These are phyloP conservation scores for Linnaemya vulpina DNA, from an alignment of 2,888 invertebrate species.

Conservation along the genomic window DNA sequence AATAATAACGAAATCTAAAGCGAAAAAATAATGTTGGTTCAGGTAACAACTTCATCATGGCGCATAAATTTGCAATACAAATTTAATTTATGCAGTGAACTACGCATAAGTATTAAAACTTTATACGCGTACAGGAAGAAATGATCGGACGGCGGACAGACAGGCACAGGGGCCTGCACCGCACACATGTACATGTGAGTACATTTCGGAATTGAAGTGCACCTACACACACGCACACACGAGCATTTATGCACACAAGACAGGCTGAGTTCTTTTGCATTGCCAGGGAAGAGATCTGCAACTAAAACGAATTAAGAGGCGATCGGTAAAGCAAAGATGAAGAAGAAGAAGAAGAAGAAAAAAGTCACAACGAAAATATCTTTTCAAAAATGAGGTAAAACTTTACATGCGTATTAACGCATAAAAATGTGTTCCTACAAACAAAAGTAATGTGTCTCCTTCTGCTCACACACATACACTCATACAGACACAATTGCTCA, in stretches of 20 bases:
- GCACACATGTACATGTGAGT: conserved; percentile 31
- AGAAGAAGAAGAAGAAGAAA: no score
- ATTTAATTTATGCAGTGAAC: conserved; percentile 80
- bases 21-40: conserved; percentile 80
- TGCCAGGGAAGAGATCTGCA: conserved; percentile 44
- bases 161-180: conserved; percentile 12
- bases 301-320: conserved; percentile 64
- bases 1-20: conserved; percentile 54
- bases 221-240: conserved; percentile 57
- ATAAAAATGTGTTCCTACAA: conserved; percentile 64
- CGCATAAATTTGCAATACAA: conserved; percentile 81
- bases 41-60: conserved; percentile 83
- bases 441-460: conserved; percentile 58
- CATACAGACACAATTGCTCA: not conserved
- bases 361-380: conserved; percentile 48
- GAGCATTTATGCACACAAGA: not conserved
- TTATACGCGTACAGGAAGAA: conserved; percentile 39
- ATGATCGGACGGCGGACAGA: conserved; percentile 40
- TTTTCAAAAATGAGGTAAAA: conserved; percentile 66
- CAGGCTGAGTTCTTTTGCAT: conserved; percentile 54
- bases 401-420: conserved; percentile 72
- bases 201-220: conserved; percentile 56
- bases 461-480: conserved; percentile 42
- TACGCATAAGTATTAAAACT: conserved; percentile 68
- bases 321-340: conserved; percentile 11